phyloP scores from a whole-genome alignment of 2,888 invertebrate genomes.

The Trachelus tabidus region DNA sequence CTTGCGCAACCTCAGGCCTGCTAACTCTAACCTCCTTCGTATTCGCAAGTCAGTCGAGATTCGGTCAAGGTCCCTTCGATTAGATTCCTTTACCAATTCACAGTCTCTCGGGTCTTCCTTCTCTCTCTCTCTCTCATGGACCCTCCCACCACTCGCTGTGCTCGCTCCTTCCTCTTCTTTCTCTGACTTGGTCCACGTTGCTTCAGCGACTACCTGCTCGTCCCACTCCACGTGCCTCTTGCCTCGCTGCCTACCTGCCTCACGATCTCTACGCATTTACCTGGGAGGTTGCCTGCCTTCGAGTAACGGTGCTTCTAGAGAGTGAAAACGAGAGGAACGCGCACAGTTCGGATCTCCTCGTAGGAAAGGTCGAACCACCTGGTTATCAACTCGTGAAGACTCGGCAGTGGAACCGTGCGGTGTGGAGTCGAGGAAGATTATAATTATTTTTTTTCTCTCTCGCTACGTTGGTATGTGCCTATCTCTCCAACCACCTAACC shows the following conservation, averaged over 20 bases:
- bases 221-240: neutral
- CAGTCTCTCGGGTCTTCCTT: neutral
- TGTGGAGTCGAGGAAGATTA: neutral
- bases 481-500: neutral
- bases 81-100: neutral
- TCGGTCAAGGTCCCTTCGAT: neutral
- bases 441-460: neutral
- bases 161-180: constrained; percentile 1
- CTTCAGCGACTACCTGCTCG: neutral
- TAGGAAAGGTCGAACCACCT: neutral
- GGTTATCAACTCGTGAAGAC: neutral
- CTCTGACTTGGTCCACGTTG: neutral
- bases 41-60: neutral
- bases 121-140: neutral
- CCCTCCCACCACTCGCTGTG: constrained; percentile 10
- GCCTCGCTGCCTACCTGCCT: neutral
- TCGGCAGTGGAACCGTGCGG: neutral
- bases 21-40: neutral
- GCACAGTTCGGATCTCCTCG: neutral
- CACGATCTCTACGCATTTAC: too few species aligned
- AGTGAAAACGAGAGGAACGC: neutral
- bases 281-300: too few species aligned
- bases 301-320: neutral
- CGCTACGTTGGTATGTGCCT: neutral
- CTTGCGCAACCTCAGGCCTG: neutral